Evolutionary conservation across 2,113 vertebrate species (phyloP).

Genomic region (Harpagus bidentatus): DNA sequence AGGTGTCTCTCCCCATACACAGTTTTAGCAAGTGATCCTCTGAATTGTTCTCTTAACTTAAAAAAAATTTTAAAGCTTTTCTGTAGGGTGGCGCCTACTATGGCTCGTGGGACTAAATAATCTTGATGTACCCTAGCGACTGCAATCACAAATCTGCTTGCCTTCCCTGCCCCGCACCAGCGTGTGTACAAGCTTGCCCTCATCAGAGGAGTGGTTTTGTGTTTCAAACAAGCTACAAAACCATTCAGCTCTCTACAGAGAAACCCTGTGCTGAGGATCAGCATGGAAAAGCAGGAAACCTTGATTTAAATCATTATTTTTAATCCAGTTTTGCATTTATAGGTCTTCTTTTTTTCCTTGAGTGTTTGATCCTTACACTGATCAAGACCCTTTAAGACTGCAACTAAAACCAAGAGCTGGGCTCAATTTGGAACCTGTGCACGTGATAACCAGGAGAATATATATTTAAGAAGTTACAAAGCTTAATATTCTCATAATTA

Average conservation of each 20-base stretch:
- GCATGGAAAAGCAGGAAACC: background rate
- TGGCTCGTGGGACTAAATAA: background rate
- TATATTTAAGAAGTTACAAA: background rate
- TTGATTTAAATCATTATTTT: background rate
- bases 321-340: background rate
- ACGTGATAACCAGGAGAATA: background rate
- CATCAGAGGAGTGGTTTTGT: background rate
- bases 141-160: background rate
- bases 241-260: background rate
- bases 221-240: background rate
- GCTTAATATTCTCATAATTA: background rate
- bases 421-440: background rate
- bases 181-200: fast-evolving
- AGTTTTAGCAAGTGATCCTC: background rate
- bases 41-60: background rate
- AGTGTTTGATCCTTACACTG: background rate
- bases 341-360: background rate
- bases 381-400: background rate
- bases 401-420: background rate
- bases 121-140: too few species aligned
- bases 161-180: background rate
- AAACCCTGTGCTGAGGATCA: too few species aligned
- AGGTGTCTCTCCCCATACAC: fast-evolving
- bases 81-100: background rate
- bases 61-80: background rate